Base-by-base conservation (phyloP, 1,140 invertebrate species). In the Pseudomyrmex dendroicus region DNA sequence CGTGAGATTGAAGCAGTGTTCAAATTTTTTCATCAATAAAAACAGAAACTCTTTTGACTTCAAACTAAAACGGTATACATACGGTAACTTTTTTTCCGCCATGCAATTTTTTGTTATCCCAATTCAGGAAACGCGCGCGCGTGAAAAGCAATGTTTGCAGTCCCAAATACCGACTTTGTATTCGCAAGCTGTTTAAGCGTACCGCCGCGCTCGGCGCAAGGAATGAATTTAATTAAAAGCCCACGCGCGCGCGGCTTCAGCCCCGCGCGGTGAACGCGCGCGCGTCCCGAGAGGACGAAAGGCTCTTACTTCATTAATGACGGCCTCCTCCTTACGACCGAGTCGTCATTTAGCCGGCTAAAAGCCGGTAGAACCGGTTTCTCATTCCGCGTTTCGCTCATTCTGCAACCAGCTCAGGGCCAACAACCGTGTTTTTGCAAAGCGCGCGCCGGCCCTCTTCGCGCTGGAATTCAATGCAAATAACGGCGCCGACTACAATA, bases 251-350 rank as follows among this genome's bases (percentile, higher is more conserved):
- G 22, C 61, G n/a, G 10, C 73, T 76, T 64, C 25, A 76, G 48
- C n/a, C 76, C 2, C 35, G 44, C 35, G 44, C 35, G 35, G 20
- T 12, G 54, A 17, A 48, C n/a, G 76, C 64, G 35, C 64, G 35
- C 50, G 72, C 48, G 13, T 12, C 54, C 22, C 54, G 35, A 17
- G 22, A 17, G 50, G 61, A 59, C 77, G 61, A 77, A 83, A 83
- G 73, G 80, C 46, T 67, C 82, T 77, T 78, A 83, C 73, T 77
- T 77, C 82, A 77, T 83, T 83, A 83, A 83, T 83, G 82, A 83
- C 54, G 73, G 48, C 52, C 63, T 48, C 20, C 54, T 76, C 73
- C 52, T 78, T 78, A 78, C 10, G 48, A 59, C 61, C 22, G 54
- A 50, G 22, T 54, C 73, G 73, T 83, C 82, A 83, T 77, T 83